A percentile compares a stretch with the other conserved stretches of the same genome.
Conservation (phyloP, 1,140 invertebrate genomes). For the Brachionus rubens region DNA sequence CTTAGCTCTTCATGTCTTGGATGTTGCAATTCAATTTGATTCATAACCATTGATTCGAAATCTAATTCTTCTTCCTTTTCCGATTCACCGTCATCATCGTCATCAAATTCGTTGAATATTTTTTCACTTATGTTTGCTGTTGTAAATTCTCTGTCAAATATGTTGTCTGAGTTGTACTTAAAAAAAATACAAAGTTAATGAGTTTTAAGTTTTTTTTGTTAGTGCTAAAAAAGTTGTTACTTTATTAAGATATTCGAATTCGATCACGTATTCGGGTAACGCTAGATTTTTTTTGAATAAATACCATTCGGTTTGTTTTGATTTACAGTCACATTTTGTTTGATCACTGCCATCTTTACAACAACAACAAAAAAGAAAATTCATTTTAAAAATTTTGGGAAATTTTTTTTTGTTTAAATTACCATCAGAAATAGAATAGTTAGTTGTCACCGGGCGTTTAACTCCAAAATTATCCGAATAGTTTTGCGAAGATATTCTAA, state of each 20-base stretch:
- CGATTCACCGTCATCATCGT: slow-evolving; percentile 3
- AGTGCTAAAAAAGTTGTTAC: slow-evolving; percentile 49
- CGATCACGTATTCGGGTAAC: slow-evolving; percentile 59
- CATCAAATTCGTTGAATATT: background rate
- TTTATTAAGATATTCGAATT: slow-evolving; percentile 59
- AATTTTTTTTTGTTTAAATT: slow-evolving; percentile 52
- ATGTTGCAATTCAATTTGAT: slow-evolving; percentile 6
- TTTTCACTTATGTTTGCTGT: background rate
- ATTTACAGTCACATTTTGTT: slow-evolving; percentile 55
- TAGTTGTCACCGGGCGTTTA: background rate
- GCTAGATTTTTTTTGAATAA: slow-evolving; percentile 58
- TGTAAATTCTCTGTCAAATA: background rate
- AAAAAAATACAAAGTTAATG: too few species aligned
- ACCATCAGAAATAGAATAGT: background rate
- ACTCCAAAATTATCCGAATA: slow-evolving; percentile 19
- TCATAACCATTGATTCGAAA: background rate
- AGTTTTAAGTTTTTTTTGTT: too few species aligned
- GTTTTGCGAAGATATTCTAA: background rate
- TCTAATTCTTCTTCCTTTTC: background rate
- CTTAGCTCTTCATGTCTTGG: slow-evolving; percentile 49
- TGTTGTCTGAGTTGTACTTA: slow-evolving; percentile 12
- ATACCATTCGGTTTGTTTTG: slow-evolving; percentile 59
- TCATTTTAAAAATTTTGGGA: slow-evolving; percentile 47
- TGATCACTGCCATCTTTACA: background rate
- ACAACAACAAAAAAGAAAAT: background rate